Evolutionary conservation across 2,888 invertebrate genomes (phyloP), one percentile per base, ranked within the genome.

Genomic region (Steinernema hermaphroditum): DNA sequence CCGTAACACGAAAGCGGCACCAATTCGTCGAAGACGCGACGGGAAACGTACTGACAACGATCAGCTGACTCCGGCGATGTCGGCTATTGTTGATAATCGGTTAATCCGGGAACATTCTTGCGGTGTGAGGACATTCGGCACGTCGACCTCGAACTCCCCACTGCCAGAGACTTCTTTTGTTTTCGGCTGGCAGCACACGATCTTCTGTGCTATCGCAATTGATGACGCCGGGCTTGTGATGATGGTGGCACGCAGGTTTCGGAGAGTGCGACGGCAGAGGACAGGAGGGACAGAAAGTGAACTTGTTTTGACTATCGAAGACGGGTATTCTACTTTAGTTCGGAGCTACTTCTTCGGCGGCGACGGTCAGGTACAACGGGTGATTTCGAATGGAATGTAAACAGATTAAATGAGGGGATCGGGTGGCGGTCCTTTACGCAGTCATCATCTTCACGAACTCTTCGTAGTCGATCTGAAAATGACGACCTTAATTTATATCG

Each of bases 381-480:
- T n/a, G 43, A 14, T 69, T 34, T 37, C 8, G 54, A 34, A 62
- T 41, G 50, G 44, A 54, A 57, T 41, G 71, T 54, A 29, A 19
- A 43, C 71, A 75, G 72, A 44, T 73, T 34, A 27, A 27, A 54
- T 54, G 22, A 22, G 50, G 41, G 24, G 72, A 73, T 70, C 73
- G 73, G 75, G 68, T 24, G 49, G 32, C 71, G 19, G 49, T 73
- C 22, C 44, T 29, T 70, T 49, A 75, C 34, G 69, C 49, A 34
- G 74, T 75, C 81, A 75, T 78, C 77, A 77, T 81, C 72, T 74
- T 78, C 57, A 82, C 84, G 77, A 85, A 85, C 71, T 85, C 85
- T 74, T 85, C 85, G 77, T 85, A 85, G 74, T 85, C 82, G 71
- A 85, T 85, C 84, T 85, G 78, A 68, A 83, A 80, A 54, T 34